Evolutionary conservation across 2,113 vertebrate genomes (phyloP), one percentile per base, ranked within the genome.

Genomic region (Ctenomys sociabilis): DNA sequence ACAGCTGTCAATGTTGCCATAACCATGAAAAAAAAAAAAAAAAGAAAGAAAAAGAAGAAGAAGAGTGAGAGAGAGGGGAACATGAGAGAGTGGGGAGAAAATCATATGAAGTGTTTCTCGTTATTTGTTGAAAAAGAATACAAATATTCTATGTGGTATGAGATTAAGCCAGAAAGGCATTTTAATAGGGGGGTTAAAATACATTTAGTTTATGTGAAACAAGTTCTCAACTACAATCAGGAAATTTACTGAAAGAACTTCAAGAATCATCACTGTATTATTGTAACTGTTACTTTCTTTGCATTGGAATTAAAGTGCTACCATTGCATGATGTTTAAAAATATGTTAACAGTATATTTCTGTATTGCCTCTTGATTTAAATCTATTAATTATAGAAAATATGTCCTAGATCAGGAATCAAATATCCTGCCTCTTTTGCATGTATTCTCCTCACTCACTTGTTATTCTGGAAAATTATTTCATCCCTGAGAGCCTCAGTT

Each of bases 1-100:
- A 97, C 57, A 87, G 85, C 87, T 96, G 96, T 98, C 98, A 68
- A 26, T 97, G 95, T 93, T 95, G 92, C 95, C 90, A 85, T 97
- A 98, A 98, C 98, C 97, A 80, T 86, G 80, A 94, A 97, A 83
- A 30, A 32, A 24, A 13, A 21, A 59, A 84, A 66, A 12, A 70
- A n/a, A 17, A 70, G n/a, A 16, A 35, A 63, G 57, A 49, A 21
- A 59, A 84, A 66, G 28, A 70, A n/a, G 35, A 70, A 70, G 32
- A 35, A 63, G 57, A 49, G 68, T 81, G 87, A 85, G 86, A 63
- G 16, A 30, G 37, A 63, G 28, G 54, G 72, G 72, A 92, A 57
- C 64, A 85, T 49, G 49, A 86, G 91, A 78, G 75, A 93, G 89
- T 92, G 82, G 57, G 87, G 93, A 96, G 43, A 85, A 97, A 93